These are phyloP conservation scores for Mellilla xanthometata DNA, from an alignment of 2,888 invertebrate genomes.

Conservation along the genomic window DNA sequence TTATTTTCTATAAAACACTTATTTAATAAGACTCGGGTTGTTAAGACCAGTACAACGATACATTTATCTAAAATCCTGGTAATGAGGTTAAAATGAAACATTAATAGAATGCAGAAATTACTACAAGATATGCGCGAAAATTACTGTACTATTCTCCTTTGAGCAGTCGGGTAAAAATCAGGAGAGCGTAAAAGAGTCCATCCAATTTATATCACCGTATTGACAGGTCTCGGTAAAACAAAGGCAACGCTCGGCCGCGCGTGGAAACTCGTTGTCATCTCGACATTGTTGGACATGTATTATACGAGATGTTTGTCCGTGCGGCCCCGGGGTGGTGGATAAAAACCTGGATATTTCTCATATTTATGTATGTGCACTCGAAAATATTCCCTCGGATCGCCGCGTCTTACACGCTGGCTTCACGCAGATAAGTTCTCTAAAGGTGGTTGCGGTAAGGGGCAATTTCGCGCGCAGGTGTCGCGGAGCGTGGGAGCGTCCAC, in stretches of 20 bases:
- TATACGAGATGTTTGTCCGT: slow-evolving; percentile 66
- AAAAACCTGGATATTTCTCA: slow-evolving; percentile 80
- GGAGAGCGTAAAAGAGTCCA: slow-evolving; percentile 7
- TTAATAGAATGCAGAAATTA: too few relatives aligned
- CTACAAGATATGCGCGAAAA: too few relatives aligned
- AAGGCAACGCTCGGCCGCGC: slow-evolving; percentile 39
- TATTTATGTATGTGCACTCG: slow-evolving; percentile 80
- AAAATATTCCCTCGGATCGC: slow-evolving; percentile 74
- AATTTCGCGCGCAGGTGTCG: slow-evolving; percentile 73
- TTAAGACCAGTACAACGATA: too few relatives aligned
- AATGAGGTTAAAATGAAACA: too few relatives aligned
- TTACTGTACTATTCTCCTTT: too few relatives aligned
- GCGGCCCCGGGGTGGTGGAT: slow-evolving; percentile 58
- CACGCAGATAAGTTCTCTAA: slow-evolving; percentile 61
- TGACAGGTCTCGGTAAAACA: slow-evolving; percentile 41
- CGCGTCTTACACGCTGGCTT: slow-evolving; percentile 43
- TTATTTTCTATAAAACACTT: too few relatives aligned
- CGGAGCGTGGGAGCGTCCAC: slow-evolving; percentile 82
- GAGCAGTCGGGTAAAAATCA: too few relatives aligned
- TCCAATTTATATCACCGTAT: slow-evolving; percentile 28
- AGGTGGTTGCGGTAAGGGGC: slow-evolving; percentile 61
- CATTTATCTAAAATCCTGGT: too few relatives aligned
- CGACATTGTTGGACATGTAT: slow-evolving; percentile 70
- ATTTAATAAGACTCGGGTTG: too few relatives aligned
- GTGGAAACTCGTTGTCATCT: slow-evolving; percentile 60